Percentiles rank a stretch among this genome's conserved stretches.
Evolutionary conservation across 2,113 vertebrate genomes (phyloP).

Genomic region (Bostrychus sinensis): DNA sequence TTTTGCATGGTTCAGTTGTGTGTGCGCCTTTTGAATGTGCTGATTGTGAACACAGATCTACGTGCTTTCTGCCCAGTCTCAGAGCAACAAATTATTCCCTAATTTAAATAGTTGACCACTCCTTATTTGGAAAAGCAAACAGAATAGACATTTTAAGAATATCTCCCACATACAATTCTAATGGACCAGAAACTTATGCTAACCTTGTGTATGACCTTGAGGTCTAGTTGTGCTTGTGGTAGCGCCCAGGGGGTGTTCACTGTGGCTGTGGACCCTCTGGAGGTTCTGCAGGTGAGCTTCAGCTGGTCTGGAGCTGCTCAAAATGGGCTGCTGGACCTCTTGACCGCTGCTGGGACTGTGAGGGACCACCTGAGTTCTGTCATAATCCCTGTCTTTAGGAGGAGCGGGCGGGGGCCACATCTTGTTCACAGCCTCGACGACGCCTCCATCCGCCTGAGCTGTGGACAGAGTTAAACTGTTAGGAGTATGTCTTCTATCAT

Average conservation of each 20-base stretch:
- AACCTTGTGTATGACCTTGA: background rate
- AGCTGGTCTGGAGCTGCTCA: constrained; percentile 17
- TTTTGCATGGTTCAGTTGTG: too few species aligned
- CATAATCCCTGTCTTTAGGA: constrained; percentile 53
- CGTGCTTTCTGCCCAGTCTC: too few species aligned
- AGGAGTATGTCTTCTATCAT: background rate
- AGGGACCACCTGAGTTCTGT: background rate
- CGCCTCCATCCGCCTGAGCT: constrained; percentile 37
- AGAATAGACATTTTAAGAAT: too few species aligned
- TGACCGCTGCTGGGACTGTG: constrained; percentile 6
- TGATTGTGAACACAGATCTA: too few species aligned
- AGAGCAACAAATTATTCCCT: too few species aligned
- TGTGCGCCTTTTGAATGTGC: too few species aligned
- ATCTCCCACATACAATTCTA: too few species aligned
- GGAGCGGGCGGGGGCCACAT: constrained; percentile 80
- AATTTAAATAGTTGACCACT: too few species aligned
- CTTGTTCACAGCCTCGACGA: constrained; percentile 74
- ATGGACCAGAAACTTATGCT: too few species aligned
- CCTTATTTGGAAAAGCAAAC: too few species aligned
- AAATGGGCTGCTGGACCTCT: constrained; percentile 29
- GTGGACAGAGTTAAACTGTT: background rate
- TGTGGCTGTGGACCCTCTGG: background rate
- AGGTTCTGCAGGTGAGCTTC: constrained; percentile 20
- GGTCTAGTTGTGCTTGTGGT: background rate
- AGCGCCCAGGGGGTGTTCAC: background rate